Conservation (phyloP, 2,888 invertebrate species). For the Protophormia terraenovae region DNA sequence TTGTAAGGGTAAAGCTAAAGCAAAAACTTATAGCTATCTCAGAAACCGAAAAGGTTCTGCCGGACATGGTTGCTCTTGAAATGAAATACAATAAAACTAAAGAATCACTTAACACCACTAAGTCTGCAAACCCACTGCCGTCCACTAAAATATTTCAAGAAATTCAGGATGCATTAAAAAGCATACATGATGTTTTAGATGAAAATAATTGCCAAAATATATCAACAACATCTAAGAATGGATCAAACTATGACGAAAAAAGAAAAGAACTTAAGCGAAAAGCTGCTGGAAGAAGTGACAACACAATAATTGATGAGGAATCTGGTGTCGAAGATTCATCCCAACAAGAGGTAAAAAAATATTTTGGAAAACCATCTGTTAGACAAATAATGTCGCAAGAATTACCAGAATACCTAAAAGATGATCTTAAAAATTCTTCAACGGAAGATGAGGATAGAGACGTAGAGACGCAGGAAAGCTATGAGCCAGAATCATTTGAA, state of each 20-base stretch:
- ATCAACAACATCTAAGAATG: background rate
- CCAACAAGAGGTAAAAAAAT: background rate
- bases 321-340: background rate
- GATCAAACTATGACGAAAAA: background rate
- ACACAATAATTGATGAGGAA: background rate
- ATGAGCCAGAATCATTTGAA: background rate
- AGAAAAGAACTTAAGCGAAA: slow-evolving; percentile 56
- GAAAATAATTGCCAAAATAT: background rate
- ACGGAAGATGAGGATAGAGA: slow-evolving; percentile 43
- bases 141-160: slow-evolving; percentile 72
- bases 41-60: slow-evolving; percentile 60
- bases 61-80: slow-evolving; percentile 72
- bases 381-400: slow-evolving; percentile 24
- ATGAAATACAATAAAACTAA: slow-evolving; percentile 76
- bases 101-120: slow-evolving; percentile 64
- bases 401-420: slow-evolving; percentile 32
- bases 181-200: slow-evolving; percentile 69
- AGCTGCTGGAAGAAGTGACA: slow-evolving; percentile 29
- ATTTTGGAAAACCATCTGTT: background rate
- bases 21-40: slow-evolving; percentile 71
- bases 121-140: slow-evolving; percentile 66
- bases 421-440: slow-evolving; percentile 30
- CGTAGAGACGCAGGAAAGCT: background rate
- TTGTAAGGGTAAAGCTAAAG: slow-evolving; percentile 36
- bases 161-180: slow-evolving; percentile 67